Conservation (phyloP, 2,888 invertebrate species). For the Operophtera brumata region DNA sequence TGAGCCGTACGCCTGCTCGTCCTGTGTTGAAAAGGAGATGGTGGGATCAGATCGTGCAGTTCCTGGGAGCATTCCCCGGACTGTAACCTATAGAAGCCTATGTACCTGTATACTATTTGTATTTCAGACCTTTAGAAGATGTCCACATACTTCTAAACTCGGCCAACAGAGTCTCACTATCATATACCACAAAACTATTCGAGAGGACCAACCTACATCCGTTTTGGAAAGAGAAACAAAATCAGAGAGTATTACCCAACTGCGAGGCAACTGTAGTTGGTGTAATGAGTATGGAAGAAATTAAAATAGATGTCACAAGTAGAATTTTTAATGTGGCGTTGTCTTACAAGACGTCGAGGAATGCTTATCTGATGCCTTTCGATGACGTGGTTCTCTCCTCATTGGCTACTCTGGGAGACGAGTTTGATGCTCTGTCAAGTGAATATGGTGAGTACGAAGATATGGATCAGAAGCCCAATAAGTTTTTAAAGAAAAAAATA, state of each 20-base stretch:
- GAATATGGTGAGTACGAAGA: slow-evolving; percentile 40
- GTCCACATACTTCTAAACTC: slow-evolving; percentile 41
- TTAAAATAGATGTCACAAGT: slow-evolving; percentile 44
- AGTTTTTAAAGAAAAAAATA: no score
- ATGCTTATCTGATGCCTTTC: slow-evolving; percentile 52
- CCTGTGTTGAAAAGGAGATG: no score
- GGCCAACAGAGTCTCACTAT: slow-evolving; percentile 38
- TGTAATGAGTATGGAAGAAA: slow-evolving; percentile 51
- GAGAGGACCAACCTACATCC: slow-evolving; percentile 39
- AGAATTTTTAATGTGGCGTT: slow-evolving; percentile 53
- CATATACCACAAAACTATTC: slow-evolving; percentile 60
- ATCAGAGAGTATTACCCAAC: slow-evolving; percentile 35
- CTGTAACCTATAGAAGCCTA: no score
- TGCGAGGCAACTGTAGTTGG: slow-evolving; percentile 42
- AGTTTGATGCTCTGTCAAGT: slow-evolving; percentile 54
- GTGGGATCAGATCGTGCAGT: no score
- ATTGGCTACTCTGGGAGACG: slow-evolving; percentile 47
- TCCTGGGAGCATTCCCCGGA: no score
- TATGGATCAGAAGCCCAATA: no score
- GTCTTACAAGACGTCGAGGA: slow-evolving; percentile 44
- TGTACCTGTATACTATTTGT: no score
- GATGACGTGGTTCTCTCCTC: slow-evolving; percentile 52
- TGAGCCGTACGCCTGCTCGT: no score
- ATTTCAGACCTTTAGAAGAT: slow-evolving; percentile 52
- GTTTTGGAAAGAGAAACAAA: slow-evolving; percentile 48